Evolutionary conservation across 2,797 vertebrate species (phyloP), one percentile per base, ranked within the genome.

Genomic region (Melanotaenia trifasciata): DNA sequence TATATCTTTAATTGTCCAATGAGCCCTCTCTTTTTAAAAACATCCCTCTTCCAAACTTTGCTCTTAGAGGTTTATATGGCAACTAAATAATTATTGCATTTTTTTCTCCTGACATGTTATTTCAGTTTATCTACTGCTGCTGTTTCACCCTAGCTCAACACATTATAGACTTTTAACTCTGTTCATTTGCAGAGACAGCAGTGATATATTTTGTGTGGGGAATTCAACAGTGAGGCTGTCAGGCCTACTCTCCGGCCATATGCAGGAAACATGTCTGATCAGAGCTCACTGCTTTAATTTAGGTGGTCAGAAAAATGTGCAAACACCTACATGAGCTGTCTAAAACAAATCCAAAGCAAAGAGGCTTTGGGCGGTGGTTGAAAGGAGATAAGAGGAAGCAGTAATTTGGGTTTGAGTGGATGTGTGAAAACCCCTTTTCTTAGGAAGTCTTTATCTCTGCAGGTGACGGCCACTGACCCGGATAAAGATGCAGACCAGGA

Each of bases 381-480:
- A 72, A 54, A 68, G 32, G 67, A 83, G 80, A 89, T 84, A 65
- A 85, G 72, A 69, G 58, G 71, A 70, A 75, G 68, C 28, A 14
- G 20, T 79, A 74, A 87, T 85, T 85, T 82, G 59, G 14, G 45
- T 72, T 78, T 86, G 72, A 76, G 60, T 70, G 62, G 16, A 59
- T 81, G 68, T 84, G 79, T 77, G 54, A 81, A 84, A 69, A 40
- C 78, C 69, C 13, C 10, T 84, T 89, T 85, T 54, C 57, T 78
- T 24, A 71, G 70, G 70, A 47, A 59, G 60, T 70, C 65, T 74
- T 82, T 63, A 28, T 87, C 79, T 70, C 11, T 53, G 53, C 85
- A 98, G 96, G 96, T 98, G 87, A 95, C 95, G 47, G 97, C 96
- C 5, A 95, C 89, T 12, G 97, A 98, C 93, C 97, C 96, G 45